A percentile compares a stretch with the other conserved stretches of the same genome.
Conservation (phyloP, 2,113 vertebrate genomes). For the Hypomesus transpacificus region DNA sequence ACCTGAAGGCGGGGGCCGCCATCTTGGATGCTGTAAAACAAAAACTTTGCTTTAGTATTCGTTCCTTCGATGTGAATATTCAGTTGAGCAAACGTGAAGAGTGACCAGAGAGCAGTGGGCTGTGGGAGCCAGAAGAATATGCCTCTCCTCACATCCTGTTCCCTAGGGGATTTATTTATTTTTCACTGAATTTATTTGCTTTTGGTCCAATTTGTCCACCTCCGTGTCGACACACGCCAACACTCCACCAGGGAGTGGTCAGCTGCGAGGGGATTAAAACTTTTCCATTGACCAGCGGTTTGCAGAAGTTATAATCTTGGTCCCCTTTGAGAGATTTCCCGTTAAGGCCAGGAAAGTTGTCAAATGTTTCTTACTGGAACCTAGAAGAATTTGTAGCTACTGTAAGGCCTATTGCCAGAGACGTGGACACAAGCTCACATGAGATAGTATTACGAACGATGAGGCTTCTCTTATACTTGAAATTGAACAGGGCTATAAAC, state of each 20-base stretch:
- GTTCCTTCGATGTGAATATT: slow-evolving; percentile 14
- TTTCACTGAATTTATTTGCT: slow-evolving; percentile 66
- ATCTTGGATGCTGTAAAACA: too few species aligned
- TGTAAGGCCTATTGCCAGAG: slow-evolving; percentile 46
- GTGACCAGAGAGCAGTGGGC: slow-evolving; percentile 28
- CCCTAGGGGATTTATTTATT: slow-evolving; percentile 56
- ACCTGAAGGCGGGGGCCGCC: too few species aligned
- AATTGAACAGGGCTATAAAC: slow-evolving; percentile 47
- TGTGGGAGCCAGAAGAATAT: slow-evolving; percentile 40
- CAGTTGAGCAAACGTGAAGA: slow-evolving; percentile 6
- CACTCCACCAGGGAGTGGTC: slow-evolving; percentile 57
- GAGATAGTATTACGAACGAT: slow-evolving; percentile 53
- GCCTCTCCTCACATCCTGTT: slow-evolving; percentile 40
- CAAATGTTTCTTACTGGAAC: slow-evolving; percentile 69
- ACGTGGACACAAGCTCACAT: slow-evolving; percentile 30
- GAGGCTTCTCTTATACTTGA: slow-evolving; percentile 39
- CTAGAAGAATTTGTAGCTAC: slow-evolving; percentile 56
- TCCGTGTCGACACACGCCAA: slow-evolving; percentile 58
- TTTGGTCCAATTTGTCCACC: slow-evolving; percentile 68
- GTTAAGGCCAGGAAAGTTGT: slow-evolving; percentile 67
- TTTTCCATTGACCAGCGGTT: slow-evolving; percentile 72
- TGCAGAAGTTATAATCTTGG: slow-evolving; percentile 69
- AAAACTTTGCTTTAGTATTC: too few species aligned
- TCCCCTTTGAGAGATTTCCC: slow-evolving; percentile 70
- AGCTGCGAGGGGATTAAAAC: slow-evolving; percentile 60